phyloP scores from a whole-genome alignment of 2,888 invertebrate genomes.

The Lepidocyrtinus sp. region DNA sequence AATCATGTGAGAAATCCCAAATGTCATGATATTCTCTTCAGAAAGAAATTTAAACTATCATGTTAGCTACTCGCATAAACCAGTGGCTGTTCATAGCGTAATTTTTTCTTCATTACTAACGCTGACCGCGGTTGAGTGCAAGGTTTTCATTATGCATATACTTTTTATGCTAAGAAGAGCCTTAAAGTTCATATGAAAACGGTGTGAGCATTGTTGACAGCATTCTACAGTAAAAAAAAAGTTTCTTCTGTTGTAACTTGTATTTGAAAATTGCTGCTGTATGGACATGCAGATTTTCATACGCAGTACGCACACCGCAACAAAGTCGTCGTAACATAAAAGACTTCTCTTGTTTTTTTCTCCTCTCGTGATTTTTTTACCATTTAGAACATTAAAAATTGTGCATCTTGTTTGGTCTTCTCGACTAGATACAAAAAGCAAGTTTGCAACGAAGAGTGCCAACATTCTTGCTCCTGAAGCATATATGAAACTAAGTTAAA shows the following conservation, averaged over 20 bases:
- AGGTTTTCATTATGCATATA: not conserved
- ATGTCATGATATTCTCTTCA: too few relatives aligned
- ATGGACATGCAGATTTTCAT: not conserved
- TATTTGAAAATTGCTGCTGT: not conserved
- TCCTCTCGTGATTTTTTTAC: slow-evolving; percentile 11
- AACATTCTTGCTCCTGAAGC: slow-evolving; percentile 47
- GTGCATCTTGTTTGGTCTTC: slow-evolving; percentile 19
- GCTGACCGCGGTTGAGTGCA: not conserved
- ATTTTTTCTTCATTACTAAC: too few relatives aligned
- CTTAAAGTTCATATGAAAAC: slow-evolving; percentile 6
- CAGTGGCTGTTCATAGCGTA: too few relatives aligned
- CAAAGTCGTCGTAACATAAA: not conserved
- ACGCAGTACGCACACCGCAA: not conserved
- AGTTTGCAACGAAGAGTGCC: slow-evolving; percentile 51
- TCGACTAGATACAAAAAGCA: slow-evolving; percentile 59
- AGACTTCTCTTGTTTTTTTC: not conserved
- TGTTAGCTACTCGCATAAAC: too few relatives aligned
- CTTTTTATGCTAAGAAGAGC: not conserved
- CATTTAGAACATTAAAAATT: not conserved
- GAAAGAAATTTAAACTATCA: too few relatives aligned
- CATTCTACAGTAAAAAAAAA: not conserved
- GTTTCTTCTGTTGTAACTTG: not conserved
- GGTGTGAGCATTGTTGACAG: not conserved
- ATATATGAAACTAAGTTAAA: slow-evolving; percentile 4
- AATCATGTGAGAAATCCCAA: too few relatives aligned